Percentiles rank a stretch among this genome's conserved stretches.
These are phyloP conservation scores for Ceriagrion tenellum DNA, from an alignment of 2,888 invertebrate species.

Conservation along the genomic window DNA sequence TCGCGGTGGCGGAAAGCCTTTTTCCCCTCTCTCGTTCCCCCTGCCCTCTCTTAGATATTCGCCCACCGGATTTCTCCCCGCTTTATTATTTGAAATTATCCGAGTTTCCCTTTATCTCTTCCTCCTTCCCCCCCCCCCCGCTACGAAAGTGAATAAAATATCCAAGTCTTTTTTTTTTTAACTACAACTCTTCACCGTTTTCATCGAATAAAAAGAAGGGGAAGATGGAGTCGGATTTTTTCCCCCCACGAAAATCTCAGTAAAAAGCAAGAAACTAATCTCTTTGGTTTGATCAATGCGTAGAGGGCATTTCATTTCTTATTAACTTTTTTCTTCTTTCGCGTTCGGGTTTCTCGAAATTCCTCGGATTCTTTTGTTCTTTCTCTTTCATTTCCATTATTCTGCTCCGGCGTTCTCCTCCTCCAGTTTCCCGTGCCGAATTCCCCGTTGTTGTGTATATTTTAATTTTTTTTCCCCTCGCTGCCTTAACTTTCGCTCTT, in stretches of 20 bases:
- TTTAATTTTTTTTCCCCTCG: background rate
- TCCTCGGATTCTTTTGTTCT: constrained; percentile 3
- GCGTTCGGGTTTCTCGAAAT: background rate
- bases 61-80: background rate
- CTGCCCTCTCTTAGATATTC: background rate
- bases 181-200: background rate
- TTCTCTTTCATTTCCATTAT: constrained; percentile 11
- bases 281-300: constrained; percentile 11
- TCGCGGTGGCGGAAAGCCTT: constrained; percentile 10
- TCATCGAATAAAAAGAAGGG: background rate
- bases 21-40: too few relatives aligned
- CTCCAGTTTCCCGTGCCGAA: too few relatives aligned
- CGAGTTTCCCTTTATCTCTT: background rate
- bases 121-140: background rate
- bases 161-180: background rate
- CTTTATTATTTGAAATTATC: constrained; percentile 18
- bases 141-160: constrained; percentile 11
- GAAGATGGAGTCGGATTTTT: background rate
- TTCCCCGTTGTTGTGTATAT: constrained; percentile 4
- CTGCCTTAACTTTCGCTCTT: background rate
- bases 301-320: background rate
- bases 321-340: background rate
- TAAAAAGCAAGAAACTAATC: background rate
- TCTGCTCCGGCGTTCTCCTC: background rate
- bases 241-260: background rate